Conservation (phyloP, 2,888 invertebrate genomes). For the Leptopilina myrica region DNA sequence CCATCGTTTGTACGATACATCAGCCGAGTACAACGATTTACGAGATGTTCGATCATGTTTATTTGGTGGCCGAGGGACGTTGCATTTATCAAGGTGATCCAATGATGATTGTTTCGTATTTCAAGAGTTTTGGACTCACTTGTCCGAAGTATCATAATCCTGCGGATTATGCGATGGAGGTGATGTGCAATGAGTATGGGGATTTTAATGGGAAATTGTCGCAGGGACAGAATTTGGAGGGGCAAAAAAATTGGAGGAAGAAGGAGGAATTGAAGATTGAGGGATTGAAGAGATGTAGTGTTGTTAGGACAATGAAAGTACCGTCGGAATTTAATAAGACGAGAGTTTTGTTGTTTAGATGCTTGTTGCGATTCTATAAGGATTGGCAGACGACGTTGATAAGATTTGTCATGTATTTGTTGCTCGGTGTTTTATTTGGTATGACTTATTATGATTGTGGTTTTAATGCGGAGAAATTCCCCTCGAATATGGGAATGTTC, state of each 20-base stretch:
- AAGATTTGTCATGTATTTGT: conserved; percentile 82
- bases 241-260: conserved; percentile 73
- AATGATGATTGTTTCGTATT: conserved; percentile 87
- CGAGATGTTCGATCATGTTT: conserved; percentile 93
- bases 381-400: conserved; percentile 90
- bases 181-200: conserved; percentile 92
- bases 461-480: conserved; percentile 83
- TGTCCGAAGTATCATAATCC: conserved; percentile 98
- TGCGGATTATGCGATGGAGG: conserved; percentile 94
- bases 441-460: conserved; percentile 83
- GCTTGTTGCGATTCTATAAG: conserved; percentile 83
- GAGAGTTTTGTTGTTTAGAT: conserved; percentile 82
- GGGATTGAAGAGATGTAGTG: conserved; percentile 57
- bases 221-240: conserved; percentile 77
- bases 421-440: conserved; percentile 85
- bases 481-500: conserved; percentile 85
- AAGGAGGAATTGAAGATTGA: conserved; percentile 52
- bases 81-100: conserved; percentile 93
- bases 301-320: conserved; percentile 70
- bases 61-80: conserved; percentile 90
- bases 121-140: conserved; percentile 85
- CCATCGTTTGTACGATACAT: conserved; percentile 96
- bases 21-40: conserved; percentile 95
- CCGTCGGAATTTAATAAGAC: conserved; percentile 85
- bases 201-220: conserved; percentile 84